These are phyloP conservation scores for Carpatolechia fugitivella DNA, from an alignment of 2,888 invertebrate genomes.

Conservation along the genomic window DNA sequence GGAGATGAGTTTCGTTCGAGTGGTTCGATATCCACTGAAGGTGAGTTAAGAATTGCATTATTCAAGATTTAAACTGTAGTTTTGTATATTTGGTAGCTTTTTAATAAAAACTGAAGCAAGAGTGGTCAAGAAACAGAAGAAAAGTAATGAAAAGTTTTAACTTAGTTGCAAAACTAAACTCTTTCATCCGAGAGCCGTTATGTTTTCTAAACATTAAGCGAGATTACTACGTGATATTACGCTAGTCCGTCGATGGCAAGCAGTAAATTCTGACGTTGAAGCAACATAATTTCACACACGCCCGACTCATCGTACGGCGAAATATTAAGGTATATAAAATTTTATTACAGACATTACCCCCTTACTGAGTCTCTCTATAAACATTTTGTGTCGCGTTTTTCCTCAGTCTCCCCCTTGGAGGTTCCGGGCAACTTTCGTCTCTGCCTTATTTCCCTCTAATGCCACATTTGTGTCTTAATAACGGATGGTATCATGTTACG, in stretches of 20 bases:
- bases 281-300: conserved; percentile 70
- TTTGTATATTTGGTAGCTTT: too few relatives aligned
- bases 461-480: conserved; percentile 74
- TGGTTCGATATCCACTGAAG: neutral
- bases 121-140: too few relatives aligned
- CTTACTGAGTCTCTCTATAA: conserved; percentile 64
- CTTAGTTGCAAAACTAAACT: neutral
- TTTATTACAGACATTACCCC: conserved; percentile 73
- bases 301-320: conserved; percentile 71
- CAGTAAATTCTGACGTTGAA: conserved; percentile 54
- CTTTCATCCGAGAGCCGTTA: neutral
- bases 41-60: neutral
- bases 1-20: conserved; percentile 1
- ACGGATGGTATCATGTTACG: conserved; percentile 68
- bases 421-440: conserved; percentile 40
- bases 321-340: conserved; percentile 77
- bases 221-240: neutral
- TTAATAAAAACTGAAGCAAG: too few relatives aligned
- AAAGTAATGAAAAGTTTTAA: neutral
- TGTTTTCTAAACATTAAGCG: neutral
- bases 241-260: conserved; percentile 16
- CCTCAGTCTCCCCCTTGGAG: conserved; percentile 44
- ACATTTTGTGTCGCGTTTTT: conserved; percentile 62
- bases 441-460: conserved; percentile 66
- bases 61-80: neutral